Base-by-base conservation (phyloP, 2,888 invertebrate genomes). In the Scelioninae gen. 2 region DNA sequence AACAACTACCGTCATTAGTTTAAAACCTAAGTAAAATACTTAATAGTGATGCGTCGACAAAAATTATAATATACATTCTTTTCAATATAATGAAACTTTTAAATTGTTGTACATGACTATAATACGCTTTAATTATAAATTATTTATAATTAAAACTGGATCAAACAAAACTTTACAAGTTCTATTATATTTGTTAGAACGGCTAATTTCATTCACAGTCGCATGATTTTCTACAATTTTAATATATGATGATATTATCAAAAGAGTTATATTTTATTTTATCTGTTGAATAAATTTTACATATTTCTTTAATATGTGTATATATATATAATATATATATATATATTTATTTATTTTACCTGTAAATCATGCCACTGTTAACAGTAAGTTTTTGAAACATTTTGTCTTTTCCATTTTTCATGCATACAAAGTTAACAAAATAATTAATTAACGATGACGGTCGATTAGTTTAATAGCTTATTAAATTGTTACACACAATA, bases 1-100 rank as follows among this genome's bases (percentile, higher is more conserved):
- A 64, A 64, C 67, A 68, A 63, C 52, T 63, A 68, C 68, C 18
- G 25, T 55, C 55, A 48, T 37, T 31, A 43, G 18, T 43, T 22
- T 18, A 7, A 11, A 37, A 55, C 11, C 10, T 39, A 53, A 53
- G 45, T 33, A 11, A 52, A 33, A 37, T 35, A 33, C 6, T 25
- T 41, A 28, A 35, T 55, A 68, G 41, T 15, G 48, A 57, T 48
- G n/a, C 31, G 15, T 28, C 18, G 43, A 35, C 9, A 67, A 50
- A 43, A 48, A 60, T 11, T 33, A n/a, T 25, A 13, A 18, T 39
- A 58, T 33, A 19, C n/a, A 35, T 19, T 13, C 9, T 19, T 1
- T 31, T 18, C 35, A 35, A 52, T 19, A 41, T 25, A 55, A 7
- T 28, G 13, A 16, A 37, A 39, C 10, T 55, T 41, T 1, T 22